These are phyloP conservation scores for Sinonovacula constricta DNA, from an alignment of 1,140 invertebrate species.

Conservation along the genomic window DNA sequence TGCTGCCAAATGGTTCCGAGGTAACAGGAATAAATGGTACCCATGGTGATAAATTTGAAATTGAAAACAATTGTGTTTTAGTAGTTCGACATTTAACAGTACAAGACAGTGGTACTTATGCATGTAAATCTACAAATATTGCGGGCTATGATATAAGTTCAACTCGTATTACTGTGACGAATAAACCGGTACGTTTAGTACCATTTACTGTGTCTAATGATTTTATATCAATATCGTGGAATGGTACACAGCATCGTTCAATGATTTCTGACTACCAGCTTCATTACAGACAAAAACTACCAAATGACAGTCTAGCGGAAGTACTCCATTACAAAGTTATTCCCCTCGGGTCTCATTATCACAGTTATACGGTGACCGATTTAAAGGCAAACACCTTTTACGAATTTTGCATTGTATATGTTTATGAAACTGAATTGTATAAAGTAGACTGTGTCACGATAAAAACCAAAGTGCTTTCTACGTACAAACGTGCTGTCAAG, in stretches of 20 bases:
- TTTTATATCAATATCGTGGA: constrained; percentile 79
- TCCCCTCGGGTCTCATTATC: constrained; percentile 57
- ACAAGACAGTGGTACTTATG: constrained; percentile 70
- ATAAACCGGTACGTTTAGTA: constrained; percentile 77
- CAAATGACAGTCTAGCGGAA: constrained; percentile 10
- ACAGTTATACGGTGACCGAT: constrained; percentile 78
- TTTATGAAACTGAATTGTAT: constrained; percentile 67
- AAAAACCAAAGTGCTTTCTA: constrained; percentile 55
- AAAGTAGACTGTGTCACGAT: constrained; percentile 77
- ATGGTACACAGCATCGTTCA: constrained; percentile 76
- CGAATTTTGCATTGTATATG: constrained; percentile 79
- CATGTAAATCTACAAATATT: constrained; percentile 69
- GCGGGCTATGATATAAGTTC: constrained; percentile 72
- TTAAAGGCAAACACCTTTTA: constrained; percentile 77
- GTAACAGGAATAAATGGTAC: constrained; percentile 72
- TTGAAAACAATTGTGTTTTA: constrained; percentile 72
- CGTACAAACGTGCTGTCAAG: constrained; percentile 52
- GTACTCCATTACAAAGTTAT: constrained; percentile 56
- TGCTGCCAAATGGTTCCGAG: constrained; percentile 75
- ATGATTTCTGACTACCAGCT: constrained; percentile 78
- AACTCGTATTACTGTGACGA: constrained; percentile 69
- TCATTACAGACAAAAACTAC: constrained; percentile 67
- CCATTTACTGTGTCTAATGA: constrained; percentile 73
- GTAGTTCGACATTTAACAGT: constrained; percentile 67
- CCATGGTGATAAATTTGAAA: constrained; percentile 67